phyloP scores from a whole-genome alignment of 2,888 invertebrate species.

The Philhelius pedissequus region DNA sequence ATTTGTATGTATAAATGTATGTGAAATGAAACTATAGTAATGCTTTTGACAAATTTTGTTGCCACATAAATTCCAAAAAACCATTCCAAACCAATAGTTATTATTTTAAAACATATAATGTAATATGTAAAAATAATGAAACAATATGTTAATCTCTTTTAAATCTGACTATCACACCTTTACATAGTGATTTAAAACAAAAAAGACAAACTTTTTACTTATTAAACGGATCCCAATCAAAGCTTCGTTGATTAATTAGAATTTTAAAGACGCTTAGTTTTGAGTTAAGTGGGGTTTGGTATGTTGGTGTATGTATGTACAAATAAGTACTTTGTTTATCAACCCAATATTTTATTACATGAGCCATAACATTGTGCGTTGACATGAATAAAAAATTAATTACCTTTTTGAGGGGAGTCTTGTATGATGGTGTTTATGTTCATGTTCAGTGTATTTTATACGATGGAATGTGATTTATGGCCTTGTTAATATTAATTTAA shows the following conservation, averaged over 20 bases:
- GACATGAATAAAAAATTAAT: not conserved
- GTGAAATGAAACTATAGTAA: not conserved
- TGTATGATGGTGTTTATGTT: not conserved
- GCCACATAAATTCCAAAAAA: not conserved
- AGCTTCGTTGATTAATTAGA: not conserved
- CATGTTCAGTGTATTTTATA: not conserved
- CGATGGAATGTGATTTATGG: not conserved
- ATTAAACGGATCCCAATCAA: not conserved
- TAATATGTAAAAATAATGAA: not conserved
- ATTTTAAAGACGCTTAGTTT: not conserved
- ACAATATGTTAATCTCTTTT: not conserved
- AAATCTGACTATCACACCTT: not conserved
- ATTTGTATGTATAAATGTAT: not conserved
- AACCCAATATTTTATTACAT: not conserved
- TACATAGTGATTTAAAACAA: not conserved
- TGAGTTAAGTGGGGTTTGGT: not conserved
- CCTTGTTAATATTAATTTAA: not conserved
- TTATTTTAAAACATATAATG: not conserved
- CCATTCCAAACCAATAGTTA: not conserved
- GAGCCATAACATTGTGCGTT: not conserved
- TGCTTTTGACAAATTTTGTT: not conserved
- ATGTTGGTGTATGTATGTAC: not conserved
- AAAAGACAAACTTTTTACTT: not conserved
- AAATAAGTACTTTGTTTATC: not conserved
- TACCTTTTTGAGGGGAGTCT: not conserved